Percentiles rank a stretch among this genome's conserved stretches.
Evolutionary conservation across 2,888 invertebrate genomes (phyloP).

Genomic region (Drepana falcataria): DNA sequence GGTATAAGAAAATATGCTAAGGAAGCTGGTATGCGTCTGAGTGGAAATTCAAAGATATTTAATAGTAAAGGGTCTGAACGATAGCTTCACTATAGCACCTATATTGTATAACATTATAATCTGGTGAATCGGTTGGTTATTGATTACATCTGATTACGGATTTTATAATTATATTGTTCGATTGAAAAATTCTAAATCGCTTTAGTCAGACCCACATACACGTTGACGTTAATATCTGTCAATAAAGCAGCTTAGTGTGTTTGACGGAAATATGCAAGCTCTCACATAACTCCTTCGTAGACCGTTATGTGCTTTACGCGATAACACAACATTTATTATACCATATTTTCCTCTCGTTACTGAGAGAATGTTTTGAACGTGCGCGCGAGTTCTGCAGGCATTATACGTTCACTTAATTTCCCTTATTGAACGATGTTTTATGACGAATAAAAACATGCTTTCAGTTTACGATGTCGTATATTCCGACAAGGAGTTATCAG

Average conservation of each 20-base stretch:
- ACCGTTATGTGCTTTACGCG: not conserved
- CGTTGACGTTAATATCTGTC: not conserved
- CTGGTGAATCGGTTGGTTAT: too few relatives aligned
- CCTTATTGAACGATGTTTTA: conserved; percentile 47
- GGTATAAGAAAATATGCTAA: too few relatives aligned
- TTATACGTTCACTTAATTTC: conserved; percentile 49
- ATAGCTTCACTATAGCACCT: too few relatives aligned
- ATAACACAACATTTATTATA: not conserved
- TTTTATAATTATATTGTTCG: too few relatives aligned
- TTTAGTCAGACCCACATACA: too few relatives aligned
- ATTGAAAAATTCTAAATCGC: too few relatives aligned
- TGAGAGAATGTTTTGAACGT: not conserved
- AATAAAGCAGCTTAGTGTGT: not conserved
- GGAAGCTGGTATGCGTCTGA: too few relatives aligned
- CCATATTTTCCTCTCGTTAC: not conserved
- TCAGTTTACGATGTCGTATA: conserved; percentile 46
- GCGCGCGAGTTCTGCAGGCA: conserved; percentile 16
- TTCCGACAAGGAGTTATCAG: conserved; percentile 38
- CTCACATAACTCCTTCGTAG: not conserved
- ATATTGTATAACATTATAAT: too few relatives aligned
- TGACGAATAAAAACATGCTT: conserved; percentile 42
- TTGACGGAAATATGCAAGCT: not conserved
- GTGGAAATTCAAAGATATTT: too few relatives aligned
- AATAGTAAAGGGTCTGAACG: too few relatives aligned
- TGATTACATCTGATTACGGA: too few relatives aligned